Base-by-base conservation (phyloP, 2,113 vertebrate genomes). In the Malurus melanocephalus region DNA sequence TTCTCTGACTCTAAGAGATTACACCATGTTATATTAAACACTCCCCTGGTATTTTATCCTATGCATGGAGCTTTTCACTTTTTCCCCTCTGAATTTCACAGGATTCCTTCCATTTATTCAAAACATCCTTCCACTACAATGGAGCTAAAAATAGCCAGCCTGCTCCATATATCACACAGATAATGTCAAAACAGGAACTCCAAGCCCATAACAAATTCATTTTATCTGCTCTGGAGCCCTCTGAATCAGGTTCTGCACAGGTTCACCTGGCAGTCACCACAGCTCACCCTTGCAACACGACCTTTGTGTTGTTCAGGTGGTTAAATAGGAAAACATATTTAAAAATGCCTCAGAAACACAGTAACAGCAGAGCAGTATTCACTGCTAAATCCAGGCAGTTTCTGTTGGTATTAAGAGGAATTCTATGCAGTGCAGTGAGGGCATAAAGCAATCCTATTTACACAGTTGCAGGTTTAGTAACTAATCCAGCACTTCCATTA, bases 161-260 rank as follows among this genome's bases (percentile, higher is more conserved):
- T 6, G 38, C 45, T 90, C 48, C 60, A 68, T 93, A n/a, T 62
- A 93, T 92, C 91, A 87, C 46, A 87, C 55, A 87, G 87, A 94
- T 91, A 91, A 80, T 93, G 93, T 93, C 92, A 89, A 67, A 94
- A 94, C 89, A 94, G 95, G 95, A 96, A 94, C 83, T 91, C 80
- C 22, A 13, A 62, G 43, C 49, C 88, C 73, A 6, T 49, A 92
- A 91, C 43, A 78, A 85, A 90, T 91, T 23, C 9, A 60, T 80
- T 80, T 84, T 80, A 76, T 86, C 94, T 82, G 52, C 73, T 93
- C 42, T 71, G 10, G 43, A 62, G 42, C 45, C 10, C 55, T 61
- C 83, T 43, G 35, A 64, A 65, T 61, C 40, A 59, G 33, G 16
- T 53, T 67, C 68, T 86, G 52, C 23, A 23, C 4, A 73, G 56